These are phyloP conservation scores for Oxyscelio sp. DNA, from an alignment of 2,888 invertebrate species.

Conservation along the genomic window DNA sequence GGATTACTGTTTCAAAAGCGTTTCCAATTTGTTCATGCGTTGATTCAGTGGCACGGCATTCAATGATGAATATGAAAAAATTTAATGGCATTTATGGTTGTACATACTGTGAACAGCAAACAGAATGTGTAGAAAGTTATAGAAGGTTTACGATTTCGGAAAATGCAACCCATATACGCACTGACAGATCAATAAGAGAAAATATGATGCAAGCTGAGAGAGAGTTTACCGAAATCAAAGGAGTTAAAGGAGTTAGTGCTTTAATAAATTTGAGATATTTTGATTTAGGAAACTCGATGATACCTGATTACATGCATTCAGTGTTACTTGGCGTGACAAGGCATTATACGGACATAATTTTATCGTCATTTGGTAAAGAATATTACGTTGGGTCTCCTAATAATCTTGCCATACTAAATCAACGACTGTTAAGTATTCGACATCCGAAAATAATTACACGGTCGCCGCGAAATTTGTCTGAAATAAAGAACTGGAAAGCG, in stretches of 20 bases:
- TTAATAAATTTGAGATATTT: slow-evolving; percentile 59
- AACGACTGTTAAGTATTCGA: neutral
- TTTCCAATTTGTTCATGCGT: slow-evolving; percentile 47
- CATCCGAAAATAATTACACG: slow-evolving; percentile 13
- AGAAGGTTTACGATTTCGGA: slow-evolving; percentile 40
- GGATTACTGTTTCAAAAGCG: too few relatives aligned
- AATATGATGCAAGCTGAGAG: slow-evolving; percentile 9
- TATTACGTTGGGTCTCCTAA: too few relatives aligned
- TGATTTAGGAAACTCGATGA: slow-evolving; percentile 65
- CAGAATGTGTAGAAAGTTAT: slow-evolving; percentile 3
- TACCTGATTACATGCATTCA: slow-evolving; percentile 72
- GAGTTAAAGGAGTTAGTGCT: slow-evolving; percentile 47
- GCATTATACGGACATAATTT: too few relatives aligned
- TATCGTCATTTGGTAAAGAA: too few relatives aligned
- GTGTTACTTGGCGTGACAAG: slow-evolving; percentile 55
- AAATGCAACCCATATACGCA: slow-evolving; percentile 8
- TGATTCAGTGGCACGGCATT: slow-evolving; percentile 26
- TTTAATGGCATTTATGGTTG: slow-evolving; percentile 69
- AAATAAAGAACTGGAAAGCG: slow-evolving; percentile 26
- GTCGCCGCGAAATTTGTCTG: slow-evolving; percentile 2
- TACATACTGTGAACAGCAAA: slow-evolving; percentile 56
- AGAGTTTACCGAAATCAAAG: neutral
- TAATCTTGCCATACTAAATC: too few relatives aligned
- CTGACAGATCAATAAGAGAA: slow-evolving; percentile 8
- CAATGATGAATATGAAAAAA: slow-evolving; percentile 62